Evolutionary conservation across 2,113 vertebrate species (phyloP).

Genomic region (Pogonocichla stellata): DNA sequence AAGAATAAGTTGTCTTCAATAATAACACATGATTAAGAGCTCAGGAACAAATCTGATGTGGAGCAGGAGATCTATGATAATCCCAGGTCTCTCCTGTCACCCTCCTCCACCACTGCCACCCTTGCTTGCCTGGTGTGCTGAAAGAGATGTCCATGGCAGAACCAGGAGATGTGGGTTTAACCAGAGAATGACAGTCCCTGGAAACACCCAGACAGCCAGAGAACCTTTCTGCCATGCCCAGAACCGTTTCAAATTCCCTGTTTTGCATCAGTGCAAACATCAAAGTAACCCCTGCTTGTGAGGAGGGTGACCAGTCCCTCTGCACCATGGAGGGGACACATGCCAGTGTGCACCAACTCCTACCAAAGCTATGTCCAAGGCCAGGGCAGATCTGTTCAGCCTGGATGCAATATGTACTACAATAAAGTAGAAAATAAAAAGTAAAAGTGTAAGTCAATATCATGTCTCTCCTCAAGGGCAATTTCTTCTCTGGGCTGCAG

Average conservation of each 20-base stretch:
- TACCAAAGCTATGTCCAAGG: background rate
- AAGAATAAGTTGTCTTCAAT: conserved; percentile 24
- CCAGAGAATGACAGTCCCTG: background rate
- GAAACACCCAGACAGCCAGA: background rate
- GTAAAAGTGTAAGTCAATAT: background rate
- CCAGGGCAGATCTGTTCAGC: background rate
- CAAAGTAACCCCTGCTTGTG: background rate
- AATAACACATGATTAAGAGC: background rate
- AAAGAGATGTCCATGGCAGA: background rate
- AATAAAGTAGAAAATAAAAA: background rate
- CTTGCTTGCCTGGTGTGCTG: rapidly evolving
- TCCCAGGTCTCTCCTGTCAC: background rate
- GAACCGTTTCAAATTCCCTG: background rate
- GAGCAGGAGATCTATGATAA: background rate
- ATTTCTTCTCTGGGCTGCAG: background rate
- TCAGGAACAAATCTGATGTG: background rate
- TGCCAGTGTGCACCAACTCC: rapidly evolving
- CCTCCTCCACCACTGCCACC: background rate
- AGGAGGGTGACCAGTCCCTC: background rate
- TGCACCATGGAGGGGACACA: rapidly evolving
- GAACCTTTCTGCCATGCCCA: background rate
- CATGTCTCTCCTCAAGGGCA: background rate
- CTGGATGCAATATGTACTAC: background rate
- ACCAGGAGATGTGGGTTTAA: background rate
- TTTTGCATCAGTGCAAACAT: background rate